Base-by-base conservation (phyloP, 2,797 vertebrate species). In the Prionace glauca region DNA sequence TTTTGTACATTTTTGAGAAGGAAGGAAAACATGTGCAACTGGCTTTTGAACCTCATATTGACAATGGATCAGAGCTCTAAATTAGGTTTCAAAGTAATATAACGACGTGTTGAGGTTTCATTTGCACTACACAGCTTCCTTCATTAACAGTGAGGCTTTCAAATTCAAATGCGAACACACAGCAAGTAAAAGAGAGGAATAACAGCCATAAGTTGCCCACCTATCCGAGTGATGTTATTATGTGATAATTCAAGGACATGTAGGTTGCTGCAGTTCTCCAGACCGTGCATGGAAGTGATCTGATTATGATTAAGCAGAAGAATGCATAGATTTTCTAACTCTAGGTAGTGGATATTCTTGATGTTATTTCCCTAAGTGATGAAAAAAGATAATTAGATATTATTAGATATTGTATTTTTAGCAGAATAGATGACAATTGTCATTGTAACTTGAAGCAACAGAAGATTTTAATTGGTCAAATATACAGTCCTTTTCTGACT, bases 181-280 rank as follows among this genome's bases (percentile, higher is more conserved):
- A 10, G 32, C 26, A 74, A 77, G 45, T 77, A 95, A 95, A 95
- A 3, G 16, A 12, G 71, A 77, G 16, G 12, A 45, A 9, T 41
- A 36, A n/a, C 45, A 95, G 18, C 71, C 71, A 77, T 9, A 32
- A 94, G 50, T 32, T 50, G 29, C 98, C 98, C 97, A 99, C 99
- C 98, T 88, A 99, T 98, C 96, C 98, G 98, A 62, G 98, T 98
- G 97, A 99, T 98, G 97, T 96, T 98, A 96, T 99, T 99, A 96
- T 98, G 96, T 0, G 99, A 99, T 90, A 99, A 96, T 96, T 99
- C 98, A 94, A 99, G 98, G 96, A 97, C 96, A 14, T 96, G 97
- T 94, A 99, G 96, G 97, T 98, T 98, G 96, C 96, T 97, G 84
- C 98, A 98, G 14, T 97, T 98, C 74, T 97, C 97, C 96, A 99